Conservation (phyloP, 2,113 vertebrate species). For the Martes martes region DNA sequence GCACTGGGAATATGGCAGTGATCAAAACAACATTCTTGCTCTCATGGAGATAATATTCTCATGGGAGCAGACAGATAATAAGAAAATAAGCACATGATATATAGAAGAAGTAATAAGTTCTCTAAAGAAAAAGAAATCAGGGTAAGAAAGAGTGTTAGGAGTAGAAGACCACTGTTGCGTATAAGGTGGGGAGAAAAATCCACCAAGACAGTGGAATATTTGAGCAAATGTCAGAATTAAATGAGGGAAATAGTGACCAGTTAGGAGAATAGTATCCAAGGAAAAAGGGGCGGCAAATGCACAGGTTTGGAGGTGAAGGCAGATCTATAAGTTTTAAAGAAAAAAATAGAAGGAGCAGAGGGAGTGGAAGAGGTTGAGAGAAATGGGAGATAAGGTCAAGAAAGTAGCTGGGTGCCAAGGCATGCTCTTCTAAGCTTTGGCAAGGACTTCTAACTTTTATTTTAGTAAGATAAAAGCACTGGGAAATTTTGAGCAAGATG, state of each 20-base stretch:
- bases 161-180: background rate
- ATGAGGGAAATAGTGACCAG: background rate
- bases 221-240: background rate
- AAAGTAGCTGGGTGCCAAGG: background rate
- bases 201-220: background rate
- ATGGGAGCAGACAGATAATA: background rate
- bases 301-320: background rate
- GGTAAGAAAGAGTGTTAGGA: background rate
- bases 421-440: background rate
- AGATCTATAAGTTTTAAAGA: background rate
- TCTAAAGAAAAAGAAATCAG: background rate
- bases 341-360: background rate
- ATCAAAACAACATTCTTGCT: conserved; percentile 24
- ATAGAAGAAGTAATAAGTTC: background rate
- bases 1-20: background rate
- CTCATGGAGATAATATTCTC: conserved; percentile 13
- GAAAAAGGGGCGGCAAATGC: background rate
- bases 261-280: background rate
- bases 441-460: conserved; percentile 17
- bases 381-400: background rate
- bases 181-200: background rate
- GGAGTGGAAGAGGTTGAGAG: background rate
- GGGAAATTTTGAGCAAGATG: background rate
- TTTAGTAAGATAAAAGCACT: background rate
- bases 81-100: background rate